These are phyloP conservation scores for Aphaenogaster ashmeadi DNA, from an alignment of 1,140 invertebrate genomes.

Conservation along the genomic window DNA sequence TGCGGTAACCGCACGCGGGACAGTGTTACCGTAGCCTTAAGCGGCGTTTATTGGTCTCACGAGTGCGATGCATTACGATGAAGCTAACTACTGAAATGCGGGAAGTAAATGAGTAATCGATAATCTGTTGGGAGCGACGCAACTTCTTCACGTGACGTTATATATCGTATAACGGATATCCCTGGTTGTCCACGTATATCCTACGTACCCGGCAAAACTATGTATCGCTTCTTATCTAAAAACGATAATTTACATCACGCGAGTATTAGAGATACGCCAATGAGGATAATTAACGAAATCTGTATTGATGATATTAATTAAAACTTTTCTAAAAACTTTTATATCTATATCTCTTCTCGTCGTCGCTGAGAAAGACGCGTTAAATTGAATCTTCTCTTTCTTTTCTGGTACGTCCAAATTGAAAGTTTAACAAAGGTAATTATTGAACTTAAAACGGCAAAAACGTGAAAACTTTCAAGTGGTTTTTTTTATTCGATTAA, in stretches of 20 bases:
- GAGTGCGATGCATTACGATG: slow-evolving; percentile 67
- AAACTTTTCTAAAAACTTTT: slow-evolving; percentile 21
- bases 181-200: not conserved
- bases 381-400: not conserved
- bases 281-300: slow-evolving; percentile 14
- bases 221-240: slow-evolving; percentile 15
- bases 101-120: slow-evolving; percentile 73
- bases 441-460: slow-evolving; percentile 29
- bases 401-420: not conserved
- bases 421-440: slow-evolving; percentile 42
- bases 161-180: slow-evolving; percentile 26
- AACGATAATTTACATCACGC: not conserved
- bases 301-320: slow-evolving; percentile 25
- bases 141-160: slow-evolving; percentile 64
- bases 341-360: not conserved
- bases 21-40: slow-evolving; percentile 63
- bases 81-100: slow-evolving; percentile 65
- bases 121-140: slow-evolving; percentile 70
- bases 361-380: not conserved
- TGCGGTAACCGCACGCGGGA: slow-evolving; percentile 15
- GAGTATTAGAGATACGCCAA: not conserved
- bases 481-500: slow-evolving; percentile 29
- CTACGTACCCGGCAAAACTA: not conserved
- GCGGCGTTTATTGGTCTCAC: slow-evolving; percentile 67
- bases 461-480: slow-evolving; percentile 18